These are phyloP conservation scores for Cossypha polioptera DNA, from an alignment of 2,797 vertebrate species.

Conservation along the genomic window DNA sequence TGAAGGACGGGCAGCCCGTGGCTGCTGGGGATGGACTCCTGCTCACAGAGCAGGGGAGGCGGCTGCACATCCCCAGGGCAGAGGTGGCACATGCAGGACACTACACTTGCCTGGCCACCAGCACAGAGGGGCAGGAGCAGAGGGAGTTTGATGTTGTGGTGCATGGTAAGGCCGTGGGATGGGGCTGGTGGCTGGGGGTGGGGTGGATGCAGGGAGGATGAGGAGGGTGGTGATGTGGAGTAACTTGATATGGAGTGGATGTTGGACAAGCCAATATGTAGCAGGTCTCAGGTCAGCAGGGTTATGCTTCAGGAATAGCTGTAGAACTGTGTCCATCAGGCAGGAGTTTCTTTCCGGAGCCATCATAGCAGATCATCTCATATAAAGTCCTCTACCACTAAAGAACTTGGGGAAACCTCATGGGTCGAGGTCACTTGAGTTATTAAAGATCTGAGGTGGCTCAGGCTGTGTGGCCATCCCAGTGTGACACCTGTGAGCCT, in stretches of 20 bases:
- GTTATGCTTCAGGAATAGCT: not conserved
- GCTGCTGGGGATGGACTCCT: not conserved
- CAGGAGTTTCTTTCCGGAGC: not conserved
- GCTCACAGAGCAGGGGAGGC: not conserved
- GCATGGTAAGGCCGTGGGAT: constrained; percentile 56
- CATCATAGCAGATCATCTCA: not conserved
- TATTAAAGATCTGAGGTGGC: not conserved
- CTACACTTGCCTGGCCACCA: constrained; percentile 70
- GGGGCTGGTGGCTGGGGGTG: not conserved
- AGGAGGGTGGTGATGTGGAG: not conserved
- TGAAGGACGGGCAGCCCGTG: constrained; percentile 47
- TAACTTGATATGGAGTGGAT: not conserved
- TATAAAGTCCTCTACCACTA: not conserved
- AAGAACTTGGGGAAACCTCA: not conserved
- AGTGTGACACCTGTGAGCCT: not conserved
- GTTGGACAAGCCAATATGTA: not conserved
- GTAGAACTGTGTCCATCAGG: not conserved
- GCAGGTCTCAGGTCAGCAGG: no score
- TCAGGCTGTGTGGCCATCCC: not conserved
- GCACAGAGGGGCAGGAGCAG: constrained; percentile 20
- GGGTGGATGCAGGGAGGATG: not conserved
- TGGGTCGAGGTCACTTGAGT: not conserved
- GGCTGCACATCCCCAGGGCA: constrained; percentile 46
- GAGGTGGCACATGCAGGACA: constrained; percentile 29
- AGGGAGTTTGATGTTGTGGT: constrained; percentile 65